phyloP scores from a whole-genome alignment of 1,140 invertebrate genomes.

The Venustaconcha ellipsiformis region DNA sequence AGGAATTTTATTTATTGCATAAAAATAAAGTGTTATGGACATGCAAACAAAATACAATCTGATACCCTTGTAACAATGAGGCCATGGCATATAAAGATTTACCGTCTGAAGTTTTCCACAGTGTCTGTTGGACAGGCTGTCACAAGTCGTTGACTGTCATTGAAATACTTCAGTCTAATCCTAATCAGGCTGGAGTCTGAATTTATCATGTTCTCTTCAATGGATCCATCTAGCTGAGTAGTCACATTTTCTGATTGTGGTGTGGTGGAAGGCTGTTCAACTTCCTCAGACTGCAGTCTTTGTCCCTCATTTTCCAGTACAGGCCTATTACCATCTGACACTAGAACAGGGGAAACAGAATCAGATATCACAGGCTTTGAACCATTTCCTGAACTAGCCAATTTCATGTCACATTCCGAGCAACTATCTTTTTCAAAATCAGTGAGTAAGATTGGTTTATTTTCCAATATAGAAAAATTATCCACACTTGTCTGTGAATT shows the following conservation, averaged over 20 bases:
- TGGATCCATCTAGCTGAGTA: not conserved
- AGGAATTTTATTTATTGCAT: not conserved
- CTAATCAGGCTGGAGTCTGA: constrained; percentile 72
- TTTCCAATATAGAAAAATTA: too few species aligned
- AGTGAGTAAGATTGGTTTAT: too few species aligned
- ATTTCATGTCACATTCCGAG: too few species aligned
- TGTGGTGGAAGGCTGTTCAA: not conserved
- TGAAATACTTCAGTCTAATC: constrained; percentile 87
- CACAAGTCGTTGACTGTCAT: constrained; percentile 86
- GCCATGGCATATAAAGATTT: constrained; percentile 16
- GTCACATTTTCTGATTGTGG: not conserved
- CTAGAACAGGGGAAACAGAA: too few species aligned
- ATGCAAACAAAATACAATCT: not conserved
- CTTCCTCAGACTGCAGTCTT: not conserved
- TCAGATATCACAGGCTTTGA: not conserved
- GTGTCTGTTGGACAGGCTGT: constrained; percentile 81
- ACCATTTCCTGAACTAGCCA: too few species aligned
- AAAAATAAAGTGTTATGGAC: not conserved
- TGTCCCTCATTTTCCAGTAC: not conserved
- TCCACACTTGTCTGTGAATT: too few species aligned
- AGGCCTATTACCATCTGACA: not conserved
- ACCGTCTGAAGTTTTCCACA: constrained; percentile 91
- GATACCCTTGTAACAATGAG: not conserved
- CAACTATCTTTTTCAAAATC: too few species aligned
- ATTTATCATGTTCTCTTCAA: not conserved